These are phyloP conservation scores for Anthonomus grandis DNA, from an alignment of 1,140 invertebrate species.

Conservation along the genomic window DNA sequence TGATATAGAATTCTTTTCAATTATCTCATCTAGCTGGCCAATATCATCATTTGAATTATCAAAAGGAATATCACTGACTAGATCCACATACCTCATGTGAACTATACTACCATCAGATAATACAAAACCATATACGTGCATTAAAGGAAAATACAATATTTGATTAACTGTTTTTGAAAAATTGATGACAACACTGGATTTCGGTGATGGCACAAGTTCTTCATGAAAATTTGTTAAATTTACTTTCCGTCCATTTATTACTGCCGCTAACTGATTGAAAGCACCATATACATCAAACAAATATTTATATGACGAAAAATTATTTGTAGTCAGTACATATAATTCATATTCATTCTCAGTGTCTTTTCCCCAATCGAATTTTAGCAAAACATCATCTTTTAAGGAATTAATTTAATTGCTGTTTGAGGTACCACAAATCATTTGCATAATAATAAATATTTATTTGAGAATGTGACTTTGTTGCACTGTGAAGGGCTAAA, in stretches of 20 bases:
- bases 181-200: constrained; percentile 6
- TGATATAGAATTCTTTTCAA: background rate
- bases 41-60: background rate
- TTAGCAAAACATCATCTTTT: constrained; percentile 17
- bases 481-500: constrained; percentile 19
- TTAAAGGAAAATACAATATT: constrained; percentile 16
- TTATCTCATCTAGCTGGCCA: background rate
- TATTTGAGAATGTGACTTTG: constrained; percentile 4
- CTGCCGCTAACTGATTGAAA: constrained; percentile 17
- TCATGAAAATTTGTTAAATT: constrained; percentile 29
- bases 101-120: background rate
- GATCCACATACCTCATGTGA: constrained; percentile 4
- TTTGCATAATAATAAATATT: constrained; percentile 29
- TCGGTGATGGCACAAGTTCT: constrained; percentile 30
- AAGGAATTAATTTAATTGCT: constrained; percentile 26
- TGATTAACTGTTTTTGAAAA: constrained; percentile 29
- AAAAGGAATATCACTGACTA: background rate
- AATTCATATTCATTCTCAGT: no score
- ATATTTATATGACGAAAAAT: constrained; percentile 20
- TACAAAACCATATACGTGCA: constrained; percentile 8
- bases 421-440: constrained; percentile 34
- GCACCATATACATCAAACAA: constrained; percentile 19
- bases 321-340: constrained; percentile 14
- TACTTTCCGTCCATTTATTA: constrained; percentile 28
- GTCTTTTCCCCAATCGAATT: constrained; percentile 25